Evolutionary conservation across 2,797 vertebrate species (phyloP), one percentile per base, ranked within the genome.

Genomic region (Typhlichthys subterraneus): DNA sequence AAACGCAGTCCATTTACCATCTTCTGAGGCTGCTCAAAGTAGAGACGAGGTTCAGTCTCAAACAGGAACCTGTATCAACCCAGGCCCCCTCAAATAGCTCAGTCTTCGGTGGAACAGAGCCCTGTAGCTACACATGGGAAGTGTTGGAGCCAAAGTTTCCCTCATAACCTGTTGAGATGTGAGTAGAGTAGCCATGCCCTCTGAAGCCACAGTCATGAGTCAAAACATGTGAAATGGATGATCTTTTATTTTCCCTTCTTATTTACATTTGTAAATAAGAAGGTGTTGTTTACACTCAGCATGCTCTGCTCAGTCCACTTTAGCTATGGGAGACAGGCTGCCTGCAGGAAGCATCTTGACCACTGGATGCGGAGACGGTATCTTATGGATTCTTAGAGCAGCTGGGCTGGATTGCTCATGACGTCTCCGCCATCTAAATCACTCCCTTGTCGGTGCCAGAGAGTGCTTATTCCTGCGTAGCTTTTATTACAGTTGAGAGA

Each of bases 211-310:
- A 48, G 80, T 75, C 81, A 75, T 75, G 75, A 81, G 71, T 79
- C 81, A 56, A 77, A 81, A 87, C 82, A 23, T 23, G 84, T 85
- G 80, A 85, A 88, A 83, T 57, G 66, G 76, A 83, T 86, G 76
- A 69, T 59, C 60, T 66, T 59, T 45, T 68, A 65, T 80, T 76
- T 80, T 77, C 65, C 67, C 67, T 61, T 71, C 19, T 23, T 23
- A 23, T 23, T 23, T 23, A 23, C 19, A 23, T 3, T 3, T 23
- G 19, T 23, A 23, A 23, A 23, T 23, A 3, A 23, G 19, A 23
- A 23, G 23, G 23, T 23, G 74, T 80, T 75, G 65, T 81, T 85
- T 89, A 78, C 63, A 76, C 82, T 82, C 78, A 72, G 67, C 63
- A 50, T 70, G 80, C 62, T 51, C 64, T 33, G 57, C 70, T 85